Percentiles rank a stretch among this genome's conserved stretches.
Evolutionary conservation across 2,797 vertebrate species (phyloP).

Genomic region (Ptychadena robeensis): DNA sequence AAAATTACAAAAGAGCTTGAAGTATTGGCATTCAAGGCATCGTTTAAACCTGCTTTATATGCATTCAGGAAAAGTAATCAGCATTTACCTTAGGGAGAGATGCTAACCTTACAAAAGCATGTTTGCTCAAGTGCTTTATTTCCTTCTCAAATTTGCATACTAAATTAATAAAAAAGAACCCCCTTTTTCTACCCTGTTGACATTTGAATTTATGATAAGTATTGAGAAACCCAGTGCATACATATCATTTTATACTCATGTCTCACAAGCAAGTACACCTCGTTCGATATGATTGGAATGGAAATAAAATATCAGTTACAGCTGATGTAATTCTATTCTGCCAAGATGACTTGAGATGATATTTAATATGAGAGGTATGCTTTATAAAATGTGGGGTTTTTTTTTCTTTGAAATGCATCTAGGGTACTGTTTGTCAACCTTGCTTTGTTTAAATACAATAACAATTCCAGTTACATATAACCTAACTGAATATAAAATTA

Average conservation of each 20-base stretch:
- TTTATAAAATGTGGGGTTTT: slow-evolving; percentile 3
- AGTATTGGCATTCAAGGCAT: slow-evolving; percentile 42
- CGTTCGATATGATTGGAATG: slow-evolving; percentile 1
- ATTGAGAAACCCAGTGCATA: slow-evolving; percentile 31
- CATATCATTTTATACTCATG: slow-evolving; percentile 40
- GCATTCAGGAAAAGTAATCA: slow-evolving; percentile 57
- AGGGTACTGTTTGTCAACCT: too few relatives aligned
- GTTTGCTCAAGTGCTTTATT: slow-evolving; percentile 61
- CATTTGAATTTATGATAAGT: slow-evolving; percentile 56
- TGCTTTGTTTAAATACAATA: too few relatives aligned
- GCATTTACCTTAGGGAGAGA: slow-evolving; percentile 59
- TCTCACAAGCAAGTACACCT: neutral
- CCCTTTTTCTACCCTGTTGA: slow-evolving; percentile 39
- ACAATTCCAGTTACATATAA: too few relatives aligned
- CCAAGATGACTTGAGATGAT: neutral
- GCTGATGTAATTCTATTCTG: neutral
- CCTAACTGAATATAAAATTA: too few relatives aligned
- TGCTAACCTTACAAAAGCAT: slow-evolving; percentile 58
- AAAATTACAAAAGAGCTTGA: slow-evolving; percentile 30
- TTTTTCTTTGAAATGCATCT: neutral
- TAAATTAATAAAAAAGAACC: slow-evolving; percentile 53
- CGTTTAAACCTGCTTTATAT: slow-evolving; percentile 50
- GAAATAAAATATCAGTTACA: slow-evolving; percentile 20
- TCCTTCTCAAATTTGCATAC: slow-evolving; percentile 54
- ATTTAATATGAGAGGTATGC: neutral